phyloP scores from a whole-genome alignment of 1,140 invertebrate genomes.

The Conus ventricosus region DNA sequence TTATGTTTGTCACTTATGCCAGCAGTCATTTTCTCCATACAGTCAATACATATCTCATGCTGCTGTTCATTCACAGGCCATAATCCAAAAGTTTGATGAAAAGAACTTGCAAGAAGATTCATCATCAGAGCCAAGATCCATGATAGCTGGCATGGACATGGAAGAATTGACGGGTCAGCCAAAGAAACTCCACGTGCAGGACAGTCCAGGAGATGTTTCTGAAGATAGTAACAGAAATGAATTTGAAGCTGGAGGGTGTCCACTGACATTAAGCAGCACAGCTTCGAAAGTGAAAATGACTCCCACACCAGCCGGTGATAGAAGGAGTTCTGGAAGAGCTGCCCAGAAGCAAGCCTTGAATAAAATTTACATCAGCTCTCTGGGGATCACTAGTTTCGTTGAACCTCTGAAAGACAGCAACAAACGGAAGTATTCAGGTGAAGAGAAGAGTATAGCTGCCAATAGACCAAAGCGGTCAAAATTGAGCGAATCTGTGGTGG shows the following conservation, averaged over 20 bases:
- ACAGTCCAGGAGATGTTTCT: neutral
- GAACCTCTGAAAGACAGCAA: slow-evolving; percentile 14
- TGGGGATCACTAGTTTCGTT: slow-evolving; percentile 5
- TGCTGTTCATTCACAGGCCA: slow-evolving; percentile 34
- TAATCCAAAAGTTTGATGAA: slow-evolving; percentile 34
- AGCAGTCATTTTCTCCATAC: slow-evolving; percentile 39
- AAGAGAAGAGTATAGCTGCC: neutral
- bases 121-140: neutral
- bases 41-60: slow-evolving; percentile 42
- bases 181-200: neutral
- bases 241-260: neutral
- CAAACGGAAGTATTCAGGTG: slow-evolving; percentile 8
- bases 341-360: slow-evolving; percentile 37
- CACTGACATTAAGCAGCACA: neutral
- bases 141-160: neutral
- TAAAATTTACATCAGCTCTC: slow-evolving; percentile 33
- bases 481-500: neutral
- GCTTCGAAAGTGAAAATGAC: neutral
- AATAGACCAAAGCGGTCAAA: slow-evolving; percentile 1
- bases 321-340: slow-evolving; percentile 9
- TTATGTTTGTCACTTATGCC: slow-evolving; percentile 46
- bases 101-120: neutral
- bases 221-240: neutral
- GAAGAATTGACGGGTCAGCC: neutral
- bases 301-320: neutral